Conservation (phyloP, 2,888 invertebrate species). For the Eremobia ochroleuca region DNA sequence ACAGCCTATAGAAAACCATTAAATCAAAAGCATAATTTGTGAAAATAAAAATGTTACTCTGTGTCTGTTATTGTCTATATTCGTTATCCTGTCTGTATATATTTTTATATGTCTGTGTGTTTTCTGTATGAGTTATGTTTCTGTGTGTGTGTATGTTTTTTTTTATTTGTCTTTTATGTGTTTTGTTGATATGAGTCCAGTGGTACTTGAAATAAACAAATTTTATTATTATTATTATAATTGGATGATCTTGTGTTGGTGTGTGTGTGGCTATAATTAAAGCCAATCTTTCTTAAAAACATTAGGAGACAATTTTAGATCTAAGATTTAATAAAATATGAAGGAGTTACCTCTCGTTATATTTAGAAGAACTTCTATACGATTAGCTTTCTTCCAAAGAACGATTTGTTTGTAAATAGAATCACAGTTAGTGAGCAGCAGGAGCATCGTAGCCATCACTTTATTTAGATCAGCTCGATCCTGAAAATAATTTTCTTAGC, state of each 20-base stretch:
- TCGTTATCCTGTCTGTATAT: too few species aligned
- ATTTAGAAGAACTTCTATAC: slow-evolving; percentile 74
- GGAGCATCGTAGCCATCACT: slow-evolving; percentile 79
- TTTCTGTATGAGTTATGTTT: too few species aligned
- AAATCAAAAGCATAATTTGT: not conserved
- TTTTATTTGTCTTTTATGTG: too few species aligned
- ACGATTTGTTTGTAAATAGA: slow-evolving; percentile 77
- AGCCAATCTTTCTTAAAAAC: not conserved
- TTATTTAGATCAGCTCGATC: slow-evolving; percentile 74
- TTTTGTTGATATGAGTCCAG: too few species aligned
- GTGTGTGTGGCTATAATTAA: not conserved
- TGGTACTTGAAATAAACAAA: too few species aligned
- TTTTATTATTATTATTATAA: too few species aligned
- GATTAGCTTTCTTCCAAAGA: slow-evolving; percentile 70
- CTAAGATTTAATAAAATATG: slow-evolving; percentile 15
- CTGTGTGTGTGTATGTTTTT: too few species aligned
- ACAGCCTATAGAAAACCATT: not conserved
- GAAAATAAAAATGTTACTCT: too few species aligned
- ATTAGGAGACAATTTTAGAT: slow-evolving; percentile 1
- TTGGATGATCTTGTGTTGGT: too few species aligned
- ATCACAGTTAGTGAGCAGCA: slow-evolving; percentile 78
- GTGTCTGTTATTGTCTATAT: too few species aligned
- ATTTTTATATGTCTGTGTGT: too few species aligned
- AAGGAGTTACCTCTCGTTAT: slow-evolving; percentile 37
- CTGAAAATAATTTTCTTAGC: slow-evolving; percentile 63